Base-by-base conservation (phyloP, 2,797 vertebrate species). In the Halcyon smyrnensis region DNA sequence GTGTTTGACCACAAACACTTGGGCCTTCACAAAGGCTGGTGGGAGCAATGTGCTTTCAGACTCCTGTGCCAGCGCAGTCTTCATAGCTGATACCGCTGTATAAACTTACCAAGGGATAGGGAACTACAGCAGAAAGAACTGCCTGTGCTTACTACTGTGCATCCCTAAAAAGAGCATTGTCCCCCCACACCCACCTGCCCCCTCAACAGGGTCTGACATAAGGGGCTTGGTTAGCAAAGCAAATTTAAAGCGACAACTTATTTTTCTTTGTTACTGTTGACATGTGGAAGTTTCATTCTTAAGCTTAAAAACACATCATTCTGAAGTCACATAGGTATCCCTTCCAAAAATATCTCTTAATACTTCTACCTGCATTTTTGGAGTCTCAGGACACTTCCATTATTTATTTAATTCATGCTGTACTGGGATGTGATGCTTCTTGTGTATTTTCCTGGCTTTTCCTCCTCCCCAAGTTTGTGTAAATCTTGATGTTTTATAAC, bases 401-500 rank as follows among this genome's bases (percentile, higher is more conserved):
- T 92, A 94, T 74, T 74, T 96, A 95, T 95, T 96, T 96, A 97
- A 97, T 97, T 96, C 94, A 89, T 19, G 39, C 62, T 81, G 4
- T 77, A 81, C 32, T 82, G 57, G 54, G 84, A 75, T 92, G 36
- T 36, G 53, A 51, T 76, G 48, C 32, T 93, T 68, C 57, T 91
- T 80, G 48, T 70, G 15, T 89, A 85, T 84, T 77, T 94, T 77
- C 43, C 64, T 73, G 63, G 53, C 34, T 94, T 95, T 80, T 15
- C 15, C 25, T 50, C 57, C 53, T 93, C 88, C 92, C 77, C 34
- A 78, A 27, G 63, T 93, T 92, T 28, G 11, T 86, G 86, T 96
- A 96, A 97, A 97, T 97, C 94, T 96, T 87, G 21, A 70, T 96
- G 84, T 59, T 97, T 97, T 96, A 93, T 96, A 95, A 93, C 88